Base-by-base conservation (phyloP, 2,888 invertebrate species). In the Acrobasis repandana region DNA sequence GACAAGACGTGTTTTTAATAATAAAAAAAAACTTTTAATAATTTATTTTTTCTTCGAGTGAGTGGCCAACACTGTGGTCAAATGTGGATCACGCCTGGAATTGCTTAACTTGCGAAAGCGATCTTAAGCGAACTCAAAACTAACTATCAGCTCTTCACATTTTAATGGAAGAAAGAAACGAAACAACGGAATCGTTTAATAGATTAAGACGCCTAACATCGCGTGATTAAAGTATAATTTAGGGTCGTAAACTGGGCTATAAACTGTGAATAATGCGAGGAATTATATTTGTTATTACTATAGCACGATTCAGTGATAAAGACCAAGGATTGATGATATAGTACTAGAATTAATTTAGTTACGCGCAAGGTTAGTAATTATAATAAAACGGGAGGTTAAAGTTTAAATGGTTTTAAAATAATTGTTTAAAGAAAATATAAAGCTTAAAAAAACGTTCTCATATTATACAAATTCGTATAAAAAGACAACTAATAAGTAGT, bases 121-220 rank as follows among this genome's bases (percentile, higher is more conserved):
- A 4, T 28, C 4, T 4, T 28, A 28, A 28, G 0, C 28, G 2
- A 28, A 6, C 28, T 28, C 28, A 4, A 1, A 28, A 4, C 8
- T 4, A 6, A 6, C 28, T 6, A 28, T 6, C 28, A 28, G 28
- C 28, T 38, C n/a, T n/a, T n/a, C 15, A 54, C 14, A 18, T 16
- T 52, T 16, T 34, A 34, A 52, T 52, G 16, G 34, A 34, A 3
- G 36, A 54, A 54, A 36, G 33, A 56, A 56, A 38, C 43, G 14
- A 15, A 38, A 56, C 56, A 46, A 56, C 14, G 1, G 43, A 56
- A 46, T 28, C 14, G 56, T 56, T 56, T 56, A 56, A 38, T 56
- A 46, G 56, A 56, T 56, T 56, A 46, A 46, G 56, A 56, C 56
- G 56, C 46, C 43, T 56, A 56, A 56, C 28, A 56, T 56, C 46